Evolutionary conservation across 2,113 vertebrate species (phyloP).

Genomic region (Ellobius talpinus): DNA sequence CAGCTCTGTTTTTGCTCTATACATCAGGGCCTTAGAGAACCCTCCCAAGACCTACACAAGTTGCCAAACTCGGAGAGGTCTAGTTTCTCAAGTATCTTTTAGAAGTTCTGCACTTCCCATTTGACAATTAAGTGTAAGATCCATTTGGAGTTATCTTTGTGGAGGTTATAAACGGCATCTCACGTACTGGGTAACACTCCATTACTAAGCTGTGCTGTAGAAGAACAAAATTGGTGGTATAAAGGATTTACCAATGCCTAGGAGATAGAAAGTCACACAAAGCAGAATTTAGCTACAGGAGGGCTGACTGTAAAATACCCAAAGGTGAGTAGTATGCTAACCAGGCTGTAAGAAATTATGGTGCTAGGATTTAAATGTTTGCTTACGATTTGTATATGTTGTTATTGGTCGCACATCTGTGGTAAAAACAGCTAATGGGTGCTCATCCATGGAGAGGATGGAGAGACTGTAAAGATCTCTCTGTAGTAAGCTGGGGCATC

Average conservation of each 20-base stretch:
- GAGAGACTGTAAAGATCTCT: not conserved
- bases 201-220: not conserved
- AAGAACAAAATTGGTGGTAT: not conserved
- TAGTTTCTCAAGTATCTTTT: not conserved
- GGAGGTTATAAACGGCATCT: not conserved
- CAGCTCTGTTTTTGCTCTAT: not conserved
- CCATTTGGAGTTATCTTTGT: not conserved
- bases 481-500: not conserved
- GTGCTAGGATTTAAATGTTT: not conserved
- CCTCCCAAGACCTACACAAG: not conserved
- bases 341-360: too few relatives aligned
- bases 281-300: not conserved
- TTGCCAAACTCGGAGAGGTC: not conserved
- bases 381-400: too few relatives aligned
- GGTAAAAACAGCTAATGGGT: too few relatives aligned
- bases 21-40: not conserved
- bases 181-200: not conserved
- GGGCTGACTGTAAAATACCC: not conserved
- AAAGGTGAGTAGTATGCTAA: not conserved
- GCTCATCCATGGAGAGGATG: too few relatives aligned
- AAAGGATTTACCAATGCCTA: not conserved
- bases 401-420: too few relatives aligned
- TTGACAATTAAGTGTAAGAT: not conserved
- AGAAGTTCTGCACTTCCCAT: not conserved
- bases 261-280: not conserved